Conservation (phyloP, 2,888 invertebrate genomes). For the Julus scanicus region DNA sequence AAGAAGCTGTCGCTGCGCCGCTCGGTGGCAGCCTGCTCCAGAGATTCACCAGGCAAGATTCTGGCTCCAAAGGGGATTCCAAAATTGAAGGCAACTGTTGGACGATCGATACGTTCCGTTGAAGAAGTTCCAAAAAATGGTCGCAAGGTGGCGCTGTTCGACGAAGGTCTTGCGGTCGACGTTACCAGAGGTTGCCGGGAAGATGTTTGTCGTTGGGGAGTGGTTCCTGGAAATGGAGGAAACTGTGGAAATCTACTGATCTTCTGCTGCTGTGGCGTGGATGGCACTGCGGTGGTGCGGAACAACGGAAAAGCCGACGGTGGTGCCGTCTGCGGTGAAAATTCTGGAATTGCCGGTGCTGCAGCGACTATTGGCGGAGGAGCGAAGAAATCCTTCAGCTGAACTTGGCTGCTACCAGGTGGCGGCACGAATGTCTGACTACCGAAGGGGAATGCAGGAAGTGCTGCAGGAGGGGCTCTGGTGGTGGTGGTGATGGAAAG, state of each 20-base stretch:
- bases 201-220: background rate
- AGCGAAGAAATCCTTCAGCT: background rate
- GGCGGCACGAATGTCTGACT: background rate
- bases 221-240: slow-evolving; percentile 32
- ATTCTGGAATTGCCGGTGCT: too few relatives aligned
- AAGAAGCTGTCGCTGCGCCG: background rate
- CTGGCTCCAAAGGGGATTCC: slow-evolving; percentile 53
- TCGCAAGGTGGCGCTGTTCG: background rate
- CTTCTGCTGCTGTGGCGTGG: background rate
- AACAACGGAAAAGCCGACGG: background rate
- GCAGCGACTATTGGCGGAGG: background rate
- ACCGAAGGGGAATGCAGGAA: background rate
- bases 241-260: slow-evolving; percentile 18
- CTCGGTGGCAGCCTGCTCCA: background rate
- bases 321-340: background rate
- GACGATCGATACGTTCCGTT: background rate
- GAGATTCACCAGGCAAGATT: background rate
- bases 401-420: background rate
- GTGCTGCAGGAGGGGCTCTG: background rate
- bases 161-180: background rate
- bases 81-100: slow-evolving; percentile 41
- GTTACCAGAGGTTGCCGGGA: background rate
- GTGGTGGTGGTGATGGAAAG: background rate
- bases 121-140: background rate
- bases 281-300: background rate